Conservation (phyloP, 2,797 vertebrate genomes). For the Eospalax fontanierii region DNA sequence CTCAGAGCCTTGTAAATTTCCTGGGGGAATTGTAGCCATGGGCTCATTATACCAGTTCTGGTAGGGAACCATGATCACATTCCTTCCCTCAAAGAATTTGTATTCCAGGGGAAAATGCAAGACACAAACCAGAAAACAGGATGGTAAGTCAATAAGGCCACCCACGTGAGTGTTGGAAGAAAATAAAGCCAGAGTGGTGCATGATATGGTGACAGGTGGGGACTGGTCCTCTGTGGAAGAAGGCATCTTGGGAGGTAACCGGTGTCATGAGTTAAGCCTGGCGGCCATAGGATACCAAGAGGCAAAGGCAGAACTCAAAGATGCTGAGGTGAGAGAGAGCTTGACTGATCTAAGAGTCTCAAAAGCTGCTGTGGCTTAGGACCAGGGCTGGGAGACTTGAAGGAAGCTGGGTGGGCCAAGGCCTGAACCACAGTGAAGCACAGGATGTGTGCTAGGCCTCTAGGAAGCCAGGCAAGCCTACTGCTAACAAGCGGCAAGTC, state of each 20-base stretch:
- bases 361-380: background rate
- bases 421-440: background rate
- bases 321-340: background rate
- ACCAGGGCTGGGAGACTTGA: background rate
- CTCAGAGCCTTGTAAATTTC: background rate
- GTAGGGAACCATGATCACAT: background rate
- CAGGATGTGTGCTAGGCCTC: background rate
- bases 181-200: background rate
- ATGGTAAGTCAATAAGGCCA: background rate
- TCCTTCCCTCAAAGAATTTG: background rate
- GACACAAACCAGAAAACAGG: background rate
- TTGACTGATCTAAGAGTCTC: background rate
- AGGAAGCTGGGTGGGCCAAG: background rate
- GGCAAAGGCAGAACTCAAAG: background rate
- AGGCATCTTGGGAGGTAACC: background rate
- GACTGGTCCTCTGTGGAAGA: background rate
- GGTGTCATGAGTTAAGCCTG: background rate
- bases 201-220: rapidly evolving
- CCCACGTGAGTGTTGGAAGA: background rate
- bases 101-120: background rate
- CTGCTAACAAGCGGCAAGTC: background rate
- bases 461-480: background rate
- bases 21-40: background rate
- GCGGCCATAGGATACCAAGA: background rate
- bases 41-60: rapidly evolving